Evolutionary conservation across 2,113 vertebrate genomes (phyloP), one percentile per base, ranked within the genome.

Genomic region (Junco hyemalis): DNA sequence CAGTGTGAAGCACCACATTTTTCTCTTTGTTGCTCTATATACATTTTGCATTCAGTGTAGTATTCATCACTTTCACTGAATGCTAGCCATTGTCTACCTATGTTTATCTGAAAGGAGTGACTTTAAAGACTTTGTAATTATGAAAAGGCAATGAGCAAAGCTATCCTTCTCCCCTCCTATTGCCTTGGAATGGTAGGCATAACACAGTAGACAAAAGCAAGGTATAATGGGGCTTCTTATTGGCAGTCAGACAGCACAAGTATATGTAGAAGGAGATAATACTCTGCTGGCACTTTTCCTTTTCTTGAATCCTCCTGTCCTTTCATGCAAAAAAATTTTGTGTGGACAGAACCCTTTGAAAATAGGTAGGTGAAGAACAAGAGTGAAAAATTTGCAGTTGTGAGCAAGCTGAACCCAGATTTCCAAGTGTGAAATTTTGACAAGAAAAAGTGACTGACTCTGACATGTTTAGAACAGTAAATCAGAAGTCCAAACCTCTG

Each of bases 81-180:
- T 85, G 50, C 57, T 64, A 68, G 33, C 21, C 63, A 93, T 96
- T 97, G 82, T 96, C 90, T 94, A 91, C 65, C 42, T 88, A 26
- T 86, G 91, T 95, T 92, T 95, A 38, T 89, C 65, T 84, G 65
- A 95, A 97, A 80, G 35, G n/a, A 93, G 70, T 86, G 69, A 95
- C 70, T 97, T 97, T 93, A 90, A 89, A 95, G 60, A 91, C 71
- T 95, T 81, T 36, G 14, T 92, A 95, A 96, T 97, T 97, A 96
- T 97, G 88, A 97, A 97, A 95, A 95, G 54, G 21, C 65, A 95
- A 95, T 33, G 79, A 92, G 72, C 31, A 86, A 97, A 91, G 71
- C 89, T 95, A 86, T 94, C 80, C 44, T 94, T 87, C 82, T 82
- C 78, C 21, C 4, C 94, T 96, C 92, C 88, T 88, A 80, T 48